phyloP scores from a whole-genome alignment of 2,888 invertebrate species.

The Clepsis dumicolana region DNA sequence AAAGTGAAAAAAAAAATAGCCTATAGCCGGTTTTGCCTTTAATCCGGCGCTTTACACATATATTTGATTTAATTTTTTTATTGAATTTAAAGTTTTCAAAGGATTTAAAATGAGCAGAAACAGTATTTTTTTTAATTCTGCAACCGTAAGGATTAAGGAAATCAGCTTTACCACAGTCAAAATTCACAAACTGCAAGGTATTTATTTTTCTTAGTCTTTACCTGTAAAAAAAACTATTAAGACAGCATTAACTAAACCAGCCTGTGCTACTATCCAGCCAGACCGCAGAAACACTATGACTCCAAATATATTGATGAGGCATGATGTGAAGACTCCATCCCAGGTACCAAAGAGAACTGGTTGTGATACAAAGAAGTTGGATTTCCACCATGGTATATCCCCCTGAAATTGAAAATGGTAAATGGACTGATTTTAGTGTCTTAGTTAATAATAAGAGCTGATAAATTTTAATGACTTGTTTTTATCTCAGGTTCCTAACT shows the following conservation, averaged over 20 bases:
- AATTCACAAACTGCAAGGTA: neutral
- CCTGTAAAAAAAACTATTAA: slow-evolving; percentile 93
- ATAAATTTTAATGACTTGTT: neutral
- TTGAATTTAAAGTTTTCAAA: no score
- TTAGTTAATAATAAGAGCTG: neutral
- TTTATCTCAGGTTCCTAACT: slow-evolving; percentile 8
- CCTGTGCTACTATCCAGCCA: slow-evolving; percentile 98
- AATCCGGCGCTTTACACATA: no score
- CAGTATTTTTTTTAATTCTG: no score
- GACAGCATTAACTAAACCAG: slow-evolving; percentile 92
- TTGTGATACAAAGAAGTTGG: slow-evolving; percentile 98
- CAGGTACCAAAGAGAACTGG: slow-evolving; percentile 98
- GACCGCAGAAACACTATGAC: slow-evolving; percentile 98
- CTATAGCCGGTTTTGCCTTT: no score
- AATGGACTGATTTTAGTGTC: neutral
- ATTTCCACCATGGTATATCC: slow-evolving; percentile 97
- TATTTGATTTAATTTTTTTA: no score
- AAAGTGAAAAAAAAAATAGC: no score
- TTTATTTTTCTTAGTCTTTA: slow-evolving; percentile 55
- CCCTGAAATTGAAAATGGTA: slow-evolving; percentile 77
- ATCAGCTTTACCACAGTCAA: neutral
- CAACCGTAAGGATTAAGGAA: no score
- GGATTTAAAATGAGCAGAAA: no score
- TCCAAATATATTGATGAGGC: slow-evolving; percentile 98
- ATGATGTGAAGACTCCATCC: slow-evolving; percentile 99